These are phyloP conservation scores for Centropyge bicolor DNA, from an alignment of 2,797 vertebrate species.

Conservation along the genomic window DNA sequence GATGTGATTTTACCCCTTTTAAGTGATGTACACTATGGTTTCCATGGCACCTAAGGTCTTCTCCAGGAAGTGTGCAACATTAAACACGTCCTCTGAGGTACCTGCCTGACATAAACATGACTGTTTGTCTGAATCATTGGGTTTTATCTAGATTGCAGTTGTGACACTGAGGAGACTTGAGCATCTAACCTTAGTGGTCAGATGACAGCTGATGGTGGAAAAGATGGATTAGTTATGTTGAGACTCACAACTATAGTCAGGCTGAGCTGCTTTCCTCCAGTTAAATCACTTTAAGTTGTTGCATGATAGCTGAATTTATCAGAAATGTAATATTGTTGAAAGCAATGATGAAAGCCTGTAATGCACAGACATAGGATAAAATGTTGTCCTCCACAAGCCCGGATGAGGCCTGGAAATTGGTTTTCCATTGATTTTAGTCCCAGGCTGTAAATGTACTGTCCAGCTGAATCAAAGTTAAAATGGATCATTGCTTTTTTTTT, in stretches of 20 bases:
- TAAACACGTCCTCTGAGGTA: conserved; percentile 53
- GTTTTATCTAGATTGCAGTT: not conserved
- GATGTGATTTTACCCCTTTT: conserved; percentile 42
- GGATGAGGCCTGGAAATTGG: not conserved
- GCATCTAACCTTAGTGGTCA: conserved; percentile 6
- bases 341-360: not conserved
- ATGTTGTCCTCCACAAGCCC: conserved; percentile 5
- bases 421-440: conserved; percentile 19
- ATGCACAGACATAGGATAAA: conserved; percentile 21
- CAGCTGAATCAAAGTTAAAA: conserved; percentile 14
- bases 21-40: conserved; percentile 51
- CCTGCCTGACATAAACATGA: conserved; percentile 15
- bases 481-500: not conserved
- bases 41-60: conserved; percentile 47
- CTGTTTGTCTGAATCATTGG: conserved; percentile 10
- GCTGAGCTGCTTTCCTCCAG: not conserved
- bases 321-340: conserved; percentile 13
- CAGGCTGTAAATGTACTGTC: conserved; percentile 23
- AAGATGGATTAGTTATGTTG: conserved; percentile 26
- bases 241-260: not conserved
- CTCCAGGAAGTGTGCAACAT: conserved; percentile 74
- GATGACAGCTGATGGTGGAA: conserved; percentile 22
- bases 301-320: conserved; percentile 33
- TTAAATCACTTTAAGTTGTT: conserved; percentile 49
- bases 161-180: not conserved